Base-by-base conservation (phyloP, 2,888 invertebrate species). In the Opisthograptis luteolata region DNA sequence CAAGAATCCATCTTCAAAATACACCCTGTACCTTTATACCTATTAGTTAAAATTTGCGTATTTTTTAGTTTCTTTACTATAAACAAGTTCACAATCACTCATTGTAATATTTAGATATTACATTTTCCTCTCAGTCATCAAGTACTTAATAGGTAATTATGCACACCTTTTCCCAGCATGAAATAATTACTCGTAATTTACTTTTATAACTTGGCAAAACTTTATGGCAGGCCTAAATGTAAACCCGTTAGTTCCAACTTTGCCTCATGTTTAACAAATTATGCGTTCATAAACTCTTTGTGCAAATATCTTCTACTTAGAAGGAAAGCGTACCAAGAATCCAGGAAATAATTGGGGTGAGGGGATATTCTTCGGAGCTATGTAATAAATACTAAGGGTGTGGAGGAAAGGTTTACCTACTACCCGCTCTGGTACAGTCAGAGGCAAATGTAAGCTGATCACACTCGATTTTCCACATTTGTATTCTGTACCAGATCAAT, bases 71-170 rank as follows among this genome's bases (percentile, higher is more conserved):
- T n/a, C n/a, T n/a, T n/a, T n/a, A n/a, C n/a, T n/a, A n/a, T n/a
- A 24, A 24, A 24, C 3, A 24, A 24, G 2, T 17, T n/a, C n/a
- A n/a, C n/a, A n/a, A 17, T 17, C 4, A 4, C 24, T n/a, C 8
- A 24, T n/a, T n/a, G 1, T 24, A 7, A n/a, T 9, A 3, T 9
- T n/a, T n/a, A 25, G 3, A 25, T 2, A n/a, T 25, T 27, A 31
- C 4, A 31, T n/a, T 31, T 28, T 9, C n/a, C 15, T 15, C 3
- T 15, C 8, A 30, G 6, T 45, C 54, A 58, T 69, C 70, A n/a
- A n/a, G n/a, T n/a, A 72, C 58, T 75, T 64, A 65, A 60, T 59
- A 61, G 62, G n/a, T n/a, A 70, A 76, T 74, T 76, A 69, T 62
- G 69, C 68, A 74, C 72, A 72, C 73, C 66, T 73, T 37, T 22